Evolutionary conservation across 2,113 vertebrate species (phyloP).

Genomic region (Nerophis ophidion): DNA sequence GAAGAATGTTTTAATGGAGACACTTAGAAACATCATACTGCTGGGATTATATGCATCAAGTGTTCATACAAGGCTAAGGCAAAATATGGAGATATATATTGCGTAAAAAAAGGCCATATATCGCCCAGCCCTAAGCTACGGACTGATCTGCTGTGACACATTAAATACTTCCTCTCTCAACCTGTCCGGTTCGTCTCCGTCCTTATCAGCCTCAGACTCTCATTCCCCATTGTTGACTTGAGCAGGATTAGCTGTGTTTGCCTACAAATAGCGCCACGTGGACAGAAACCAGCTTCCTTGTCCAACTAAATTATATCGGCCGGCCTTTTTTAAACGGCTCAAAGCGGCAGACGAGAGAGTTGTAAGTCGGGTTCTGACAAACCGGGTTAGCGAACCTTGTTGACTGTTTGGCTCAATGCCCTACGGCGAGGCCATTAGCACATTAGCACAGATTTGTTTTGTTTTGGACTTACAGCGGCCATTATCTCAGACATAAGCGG

Average conservation of each 20-base stretch:
- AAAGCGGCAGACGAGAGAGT: slow-evolving; percentile 6
- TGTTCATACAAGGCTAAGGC: too few species aligned
- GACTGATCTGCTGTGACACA: too few species aligned
- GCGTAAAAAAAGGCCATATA: too few species aligned
- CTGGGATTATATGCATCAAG: too few species aligned
- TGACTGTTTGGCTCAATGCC: background rate
- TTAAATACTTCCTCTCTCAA: background rate
- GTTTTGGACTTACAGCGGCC: background rate
- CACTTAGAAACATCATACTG: too few species aligned
- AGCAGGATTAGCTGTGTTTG: slow-evolving; percentile 24
- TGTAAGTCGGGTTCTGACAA: background rate
- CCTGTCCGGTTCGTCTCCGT: background rate
- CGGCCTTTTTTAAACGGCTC: background rate
- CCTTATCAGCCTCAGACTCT: background rate
- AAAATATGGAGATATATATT: too few species aligned
- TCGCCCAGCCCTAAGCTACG: too few species aligned
- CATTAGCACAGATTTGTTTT: background rate
- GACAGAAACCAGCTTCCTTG: background rate
- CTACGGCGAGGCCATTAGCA: background rate
- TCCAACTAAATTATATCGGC: background rate
- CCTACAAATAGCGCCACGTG: background rate
- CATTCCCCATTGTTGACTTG: background rate
- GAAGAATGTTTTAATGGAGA: too few species aligned
- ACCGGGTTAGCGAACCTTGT: background rate
- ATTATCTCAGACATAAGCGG: background rate